A percentile compares a stretch with the other conserved stretches of the same genome.
These are phyloP conservation scores for Diadegma fenestrale DNA, from an alignment of 2,888 invertebrate species.

Conservation along the genomic window DNA sequence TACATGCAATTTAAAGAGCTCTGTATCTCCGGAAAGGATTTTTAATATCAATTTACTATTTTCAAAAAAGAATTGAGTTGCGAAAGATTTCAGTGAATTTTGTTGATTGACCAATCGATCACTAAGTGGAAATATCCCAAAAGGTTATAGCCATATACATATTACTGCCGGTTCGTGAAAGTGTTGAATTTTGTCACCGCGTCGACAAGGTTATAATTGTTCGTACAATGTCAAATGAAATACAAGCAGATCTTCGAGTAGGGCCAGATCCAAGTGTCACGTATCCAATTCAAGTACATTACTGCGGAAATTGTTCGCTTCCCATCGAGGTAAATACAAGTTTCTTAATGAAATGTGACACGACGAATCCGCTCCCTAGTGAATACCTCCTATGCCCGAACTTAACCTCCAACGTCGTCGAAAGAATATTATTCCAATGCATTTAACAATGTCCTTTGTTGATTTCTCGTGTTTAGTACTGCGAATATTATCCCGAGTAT, in stretches of 20 bases:
- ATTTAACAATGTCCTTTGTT: conserved; percentile 43
- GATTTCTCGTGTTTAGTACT: conserved; percentile 89
- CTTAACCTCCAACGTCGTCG: conserved; percentile 28
- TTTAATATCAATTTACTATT: neutral
- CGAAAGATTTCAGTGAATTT: neutral
- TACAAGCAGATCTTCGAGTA: conserved; percentile 79
- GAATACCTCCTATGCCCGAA: neutral
- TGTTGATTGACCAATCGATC: neutral
- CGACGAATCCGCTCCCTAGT: neutral
- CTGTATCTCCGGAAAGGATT: neutral
- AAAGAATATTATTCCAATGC: conserved; percentile 1
- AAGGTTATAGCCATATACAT: conserved; percentile 13
- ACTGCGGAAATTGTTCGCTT: conserved; percentile 97
- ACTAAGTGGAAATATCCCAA: neutral
- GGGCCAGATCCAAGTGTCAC: conserved; percentile 90
- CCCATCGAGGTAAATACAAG: conserved; percentile 91
- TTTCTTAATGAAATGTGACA: neutral
- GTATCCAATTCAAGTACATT: conserved; percentile 94
- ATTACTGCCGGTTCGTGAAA: conserved; percentile 20
- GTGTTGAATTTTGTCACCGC: neutral
- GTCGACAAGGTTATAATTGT: conserved; percentile 58
- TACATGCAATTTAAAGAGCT: neutral
- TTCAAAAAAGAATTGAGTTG: neutral
- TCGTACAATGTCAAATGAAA: conserved; percentile 79
- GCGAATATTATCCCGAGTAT: conserved; percentile 98